Conservation (phyloP, 2,113 vertebrate species). For the Gobius niger region DNA sequence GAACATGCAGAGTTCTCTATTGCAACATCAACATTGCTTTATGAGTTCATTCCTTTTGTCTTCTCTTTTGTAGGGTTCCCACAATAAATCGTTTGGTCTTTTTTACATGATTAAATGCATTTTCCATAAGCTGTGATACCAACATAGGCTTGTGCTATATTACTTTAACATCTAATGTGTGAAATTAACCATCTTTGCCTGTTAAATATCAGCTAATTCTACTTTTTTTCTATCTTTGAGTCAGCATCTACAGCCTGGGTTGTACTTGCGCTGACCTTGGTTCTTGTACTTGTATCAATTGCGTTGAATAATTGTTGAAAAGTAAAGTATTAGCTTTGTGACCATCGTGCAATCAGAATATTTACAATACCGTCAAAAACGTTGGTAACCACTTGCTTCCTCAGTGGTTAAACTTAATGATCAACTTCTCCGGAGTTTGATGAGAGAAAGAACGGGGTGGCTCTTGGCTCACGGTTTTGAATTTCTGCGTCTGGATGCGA, state of each 20-base stretch:
- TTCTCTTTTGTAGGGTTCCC: background rate
- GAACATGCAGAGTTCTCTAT: background rate
- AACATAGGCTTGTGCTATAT: too few relatives aligned
- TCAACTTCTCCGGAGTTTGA: background rate
- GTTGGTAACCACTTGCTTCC: background rate
- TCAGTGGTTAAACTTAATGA: background rate
- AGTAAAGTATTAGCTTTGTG: background rate
- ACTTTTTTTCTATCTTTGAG: too few relatives aligned
- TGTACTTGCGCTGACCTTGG: too few relatives aligned
- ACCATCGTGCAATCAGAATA: slow-evolving; percentile 1
- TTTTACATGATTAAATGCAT: too few relatives aligned
- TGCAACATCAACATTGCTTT: background rate
- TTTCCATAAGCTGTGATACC: too few relatives aligned
- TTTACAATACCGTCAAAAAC: background rate
- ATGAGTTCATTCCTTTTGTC: background rate
- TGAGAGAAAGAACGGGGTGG: background rate
- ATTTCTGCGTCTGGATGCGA: slow-evolving; percentile 6
- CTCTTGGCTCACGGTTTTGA: background rate
- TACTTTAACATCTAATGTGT: too few relatives aligned
- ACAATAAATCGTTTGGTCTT: too few relatives aligned
- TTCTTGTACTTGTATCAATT: too few relatives aligned
- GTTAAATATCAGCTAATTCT: too few relatives aligned
- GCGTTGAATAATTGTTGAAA: too few relatives aligned
- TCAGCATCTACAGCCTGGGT: too few relatives aligned
- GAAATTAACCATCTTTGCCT: too few relatives aligned